A percentile compares a stretch with the other conserved stretches of the same genome.
Evolutionary conservation across 2,797 vertebrate genomes (phyloP).

Genomic region (Ispidina picta): DNA sequence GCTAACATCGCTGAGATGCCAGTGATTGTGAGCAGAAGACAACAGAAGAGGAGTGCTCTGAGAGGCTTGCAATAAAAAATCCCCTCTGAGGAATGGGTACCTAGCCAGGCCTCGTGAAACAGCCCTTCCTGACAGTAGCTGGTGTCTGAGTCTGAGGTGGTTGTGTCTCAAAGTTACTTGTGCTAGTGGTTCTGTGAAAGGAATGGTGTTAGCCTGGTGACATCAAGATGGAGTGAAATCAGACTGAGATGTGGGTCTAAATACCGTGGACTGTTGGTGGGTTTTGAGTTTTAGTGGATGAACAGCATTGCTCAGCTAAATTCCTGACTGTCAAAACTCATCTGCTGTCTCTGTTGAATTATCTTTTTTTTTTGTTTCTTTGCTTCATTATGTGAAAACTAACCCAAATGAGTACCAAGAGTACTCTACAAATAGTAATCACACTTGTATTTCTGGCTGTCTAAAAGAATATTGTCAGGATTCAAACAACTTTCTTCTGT

Average conservation of each 20-base stretch:
- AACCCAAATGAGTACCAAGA: background rate
- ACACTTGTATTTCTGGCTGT: background rate
- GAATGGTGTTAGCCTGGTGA: background rate
- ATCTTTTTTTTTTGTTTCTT: background rate
- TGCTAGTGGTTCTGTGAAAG: background rate
- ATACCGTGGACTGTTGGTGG: background rate
- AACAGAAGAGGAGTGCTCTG: slow-evolving; percentile 10
- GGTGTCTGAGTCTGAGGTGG: background rate
- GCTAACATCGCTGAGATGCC: background rate
- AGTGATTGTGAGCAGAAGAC: background rate
- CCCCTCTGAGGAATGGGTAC: background rate
- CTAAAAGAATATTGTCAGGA: background rate
- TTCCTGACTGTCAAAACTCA: background rate
- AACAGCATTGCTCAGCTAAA: background rate
- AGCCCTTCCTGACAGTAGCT: background rate
- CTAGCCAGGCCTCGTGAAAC: background rate
- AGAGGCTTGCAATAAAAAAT: background rate
- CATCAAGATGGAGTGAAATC: background rate
- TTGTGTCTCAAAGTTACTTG: background rate
- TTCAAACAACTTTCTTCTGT: background rate
- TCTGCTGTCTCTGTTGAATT: slow-evolving; percentile 16
- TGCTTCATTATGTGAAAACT: background rate
- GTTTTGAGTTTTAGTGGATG: background rate
- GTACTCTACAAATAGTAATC: background rate
- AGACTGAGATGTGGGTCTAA: background rate